Evolutionary conservation across 2,113 vertebrate genomes (phyloP), one percentile per base, ranked within the genome.

Genomic region (Spermophilus dauricus): DNA sequence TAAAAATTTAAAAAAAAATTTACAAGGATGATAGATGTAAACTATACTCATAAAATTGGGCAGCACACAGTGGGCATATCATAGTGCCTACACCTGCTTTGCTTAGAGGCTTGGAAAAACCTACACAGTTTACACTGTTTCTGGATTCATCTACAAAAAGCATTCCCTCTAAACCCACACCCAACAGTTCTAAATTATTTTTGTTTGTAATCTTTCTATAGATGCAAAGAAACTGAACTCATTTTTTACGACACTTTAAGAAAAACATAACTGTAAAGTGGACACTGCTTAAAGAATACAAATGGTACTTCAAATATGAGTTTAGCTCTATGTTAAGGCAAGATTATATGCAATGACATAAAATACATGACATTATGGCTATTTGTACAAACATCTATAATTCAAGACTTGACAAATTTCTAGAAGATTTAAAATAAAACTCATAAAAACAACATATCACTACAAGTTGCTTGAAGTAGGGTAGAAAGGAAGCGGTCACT

Each of bases 241-340:
- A 87, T 37, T 89, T 97, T 65, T 95, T 90, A 51, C 58, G 83
- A 89, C 22, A 86, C 67, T 93, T 84, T 32, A 81, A 86, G 63
- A 70, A 96, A 95, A 81, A 42, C 5, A 4, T 65, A 69, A 53
- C 48, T 32, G 28, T 37, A 78, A 75, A 92, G 5, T 77, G 1
- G 42, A 80, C 7, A 26, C 12, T 75, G 32, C 76, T 89, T 90
- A 53, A n/a, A 86, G 32, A 88, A 82, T 53, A 65, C 28, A 92
- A 92, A 82, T 0, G 51, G 9, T 39, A 83, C 22, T 90, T 39
- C 63, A 73, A 61, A 18, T 48, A 75, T 51, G n/a, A 92, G 24
- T 82, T 87, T 42, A 86, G 73, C 51, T 65, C 51, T 70, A 67
- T 22, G 37, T 77, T 24, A 53, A 28, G 34, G 28, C 58, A 16